These are phyloP conservation scores for Ditylenchus weischeri DNA, from an alignment of 2,888 invertebrate genomes.

Conservation along the genomic window DNA sequence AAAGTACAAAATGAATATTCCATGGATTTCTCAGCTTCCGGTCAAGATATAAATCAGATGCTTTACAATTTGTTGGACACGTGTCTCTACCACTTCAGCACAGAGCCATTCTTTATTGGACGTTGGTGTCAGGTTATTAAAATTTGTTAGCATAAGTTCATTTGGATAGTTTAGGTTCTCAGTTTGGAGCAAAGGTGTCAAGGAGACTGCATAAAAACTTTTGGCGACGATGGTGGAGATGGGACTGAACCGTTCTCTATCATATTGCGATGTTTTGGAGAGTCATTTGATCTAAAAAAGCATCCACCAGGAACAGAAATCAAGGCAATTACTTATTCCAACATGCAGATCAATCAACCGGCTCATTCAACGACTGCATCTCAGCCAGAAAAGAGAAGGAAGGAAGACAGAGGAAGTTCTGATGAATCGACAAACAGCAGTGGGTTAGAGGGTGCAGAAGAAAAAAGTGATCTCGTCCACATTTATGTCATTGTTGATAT, in stretches of 20 bases:
- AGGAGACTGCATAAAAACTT: background rate
- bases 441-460: background rate
- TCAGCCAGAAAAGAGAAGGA: background rate
- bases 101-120: constrained; percentile 64
- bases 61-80: constrained; percentile 91
- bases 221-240: constrained; percentile 6
- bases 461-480: background rate
- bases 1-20: constrained; percentile 73
- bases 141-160: too few relatives aligned
- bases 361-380: too few relatives aligned
- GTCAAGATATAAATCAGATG: constrained; percentile 79
- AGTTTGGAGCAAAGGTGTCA: background rate
- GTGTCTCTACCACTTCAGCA: constrained; percentile 83
- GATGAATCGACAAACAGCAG: too few relatives aligned
- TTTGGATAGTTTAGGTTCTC: background rate
- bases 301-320: constrained; percentile 95
- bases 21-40: constrained; percentile 79
- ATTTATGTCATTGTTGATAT: constrained; percentile 16
- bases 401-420: background rate
- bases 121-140: constrained; percentile 22
- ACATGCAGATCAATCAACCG: constrained; percentile 76
- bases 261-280: constrained; percentile 65
- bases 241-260: constrained; percentile 20
- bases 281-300: constrained; percentile 80
- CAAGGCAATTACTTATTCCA: constrained; percentile 98